These are phyloP conservation scores for Wasmannia auropunctata DNA, from an alignment of 1,140 invertebrate genomes.

Conservation along the genomic window DNA sequence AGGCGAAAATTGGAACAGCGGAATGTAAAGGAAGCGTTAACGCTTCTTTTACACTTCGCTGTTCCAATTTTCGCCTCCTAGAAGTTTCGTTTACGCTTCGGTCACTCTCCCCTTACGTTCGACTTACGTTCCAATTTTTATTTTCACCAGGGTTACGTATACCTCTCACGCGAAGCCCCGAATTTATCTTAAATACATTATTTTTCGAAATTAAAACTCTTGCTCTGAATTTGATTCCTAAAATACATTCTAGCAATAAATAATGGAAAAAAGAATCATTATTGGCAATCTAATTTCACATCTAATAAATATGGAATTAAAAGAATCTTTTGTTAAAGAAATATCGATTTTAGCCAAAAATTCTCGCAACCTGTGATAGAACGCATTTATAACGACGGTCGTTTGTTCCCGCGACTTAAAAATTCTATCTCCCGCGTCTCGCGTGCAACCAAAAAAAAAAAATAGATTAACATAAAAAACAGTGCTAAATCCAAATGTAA, in stretches of 20 bases:
- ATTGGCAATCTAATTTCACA: background rate
- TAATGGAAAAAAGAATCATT: background rate
- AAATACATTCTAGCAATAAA: background rate
- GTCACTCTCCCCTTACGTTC: too few relatives aligned
- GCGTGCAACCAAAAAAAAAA: background rate
- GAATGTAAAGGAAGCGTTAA: too few relatives aligned
- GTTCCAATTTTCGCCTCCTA: too few relatives aligned
- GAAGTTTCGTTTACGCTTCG: too few relatives aligned
- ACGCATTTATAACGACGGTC: background rate
- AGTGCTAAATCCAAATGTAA: constrained; percentile 12
- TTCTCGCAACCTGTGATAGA: background rate
- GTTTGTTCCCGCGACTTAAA: constrained; percentile 31
- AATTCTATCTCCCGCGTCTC: constrained; percentile 12
- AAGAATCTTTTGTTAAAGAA: background rate
- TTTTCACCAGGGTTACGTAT: too few relatives aligned
- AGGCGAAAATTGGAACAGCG: too few relatives aligned
- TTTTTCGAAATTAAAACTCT: background rate
- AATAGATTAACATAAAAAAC: constrained; percentile 50
- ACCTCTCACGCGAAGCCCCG: too few relatives aligned
- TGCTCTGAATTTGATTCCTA: background rate
- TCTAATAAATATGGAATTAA: background rate
- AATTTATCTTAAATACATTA: background rate
- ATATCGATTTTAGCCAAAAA: background rate
- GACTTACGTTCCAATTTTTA: too few relatives aligned
- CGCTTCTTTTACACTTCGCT: too few relatives aligned